These are phyloP conservation scores for Paraescarpia echinospica DNA, from an alignment of 1,140 invertebrate species.

Conservation along the genomic window DNA sequence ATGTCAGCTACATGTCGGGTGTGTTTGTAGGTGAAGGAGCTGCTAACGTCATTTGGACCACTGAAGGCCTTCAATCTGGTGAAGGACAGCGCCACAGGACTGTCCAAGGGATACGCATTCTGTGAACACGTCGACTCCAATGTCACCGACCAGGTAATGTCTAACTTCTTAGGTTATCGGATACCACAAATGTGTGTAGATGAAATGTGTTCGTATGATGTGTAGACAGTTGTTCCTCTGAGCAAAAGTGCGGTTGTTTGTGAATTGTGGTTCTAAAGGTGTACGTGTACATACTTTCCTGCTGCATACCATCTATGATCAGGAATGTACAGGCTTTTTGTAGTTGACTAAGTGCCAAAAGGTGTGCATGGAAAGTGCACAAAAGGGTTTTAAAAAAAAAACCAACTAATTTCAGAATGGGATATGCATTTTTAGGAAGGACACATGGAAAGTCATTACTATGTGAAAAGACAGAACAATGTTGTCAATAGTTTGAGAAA, in stretches of 20 bases:
- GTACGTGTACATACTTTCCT: neutral
- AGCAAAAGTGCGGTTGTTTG: neutral
- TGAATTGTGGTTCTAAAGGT: neutral
- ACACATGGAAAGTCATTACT: too few relatives aligned
- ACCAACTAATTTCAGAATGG: too few relatives aligned
- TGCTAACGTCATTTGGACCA: conserved; percentile 33
- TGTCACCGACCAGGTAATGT: conserved; percentile 29
- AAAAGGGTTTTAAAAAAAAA: too few relatives aligned
- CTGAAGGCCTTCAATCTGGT: conserved; percentile 30
- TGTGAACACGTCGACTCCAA: conserved; percentile 31
- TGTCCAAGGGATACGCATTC: conserved; percentile 34
- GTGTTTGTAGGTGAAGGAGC: conserved; percentile 27
- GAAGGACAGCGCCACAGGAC: conserved; percentile 29
- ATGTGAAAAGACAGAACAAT: too few relatives aligned
- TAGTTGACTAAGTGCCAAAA: too few relatives aligned
- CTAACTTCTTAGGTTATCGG: neutral
- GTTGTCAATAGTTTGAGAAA: too few relatives aligned
- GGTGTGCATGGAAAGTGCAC: too few relatives aligned
- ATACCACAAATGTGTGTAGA: neutral
- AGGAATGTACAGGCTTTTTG: too few relatives aligned
- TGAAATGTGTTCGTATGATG: neutral
- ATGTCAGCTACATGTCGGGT: neutral
- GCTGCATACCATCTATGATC: too few relatives aligned
- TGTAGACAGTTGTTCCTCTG: neutral
- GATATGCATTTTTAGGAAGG: too few relatives aligned